Evolutionary conservation across 2,888 invertebrate genomes (phyloP).

Genomic region (Cartodere bifasciata): DNA sequence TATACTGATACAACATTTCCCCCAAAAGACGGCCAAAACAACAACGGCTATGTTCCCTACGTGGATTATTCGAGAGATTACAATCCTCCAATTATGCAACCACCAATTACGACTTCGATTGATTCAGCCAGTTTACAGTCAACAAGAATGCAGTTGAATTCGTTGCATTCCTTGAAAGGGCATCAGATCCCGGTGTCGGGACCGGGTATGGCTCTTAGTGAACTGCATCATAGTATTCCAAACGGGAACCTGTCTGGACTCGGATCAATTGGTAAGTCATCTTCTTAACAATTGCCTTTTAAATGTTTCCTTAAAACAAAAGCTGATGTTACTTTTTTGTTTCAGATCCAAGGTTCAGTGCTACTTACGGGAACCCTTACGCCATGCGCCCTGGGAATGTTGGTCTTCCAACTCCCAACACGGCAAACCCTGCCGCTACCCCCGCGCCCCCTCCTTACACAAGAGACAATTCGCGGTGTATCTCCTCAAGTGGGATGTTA

Average conservation of each 20-base stretch:
- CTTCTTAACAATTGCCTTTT: too few species aligned
- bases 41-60: slow-evolving; percentile 78
- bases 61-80: slow-evolving; percentile 82
- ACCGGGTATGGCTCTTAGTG: slow-evolving; percentile 31
- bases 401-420: slow-evolving; percentile 49
- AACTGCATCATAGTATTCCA: slow-evolving; percentile 28
- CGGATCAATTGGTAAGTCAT: too few species aligned
- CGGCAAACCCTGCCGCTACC: slow-evolving; percentile 62
- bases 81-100: slow-evolving; percentile 61
- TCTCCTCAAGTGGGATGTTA: slow-evolving; percentile 28
- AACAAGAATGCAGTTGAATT: slow-evolving; percentile 34
- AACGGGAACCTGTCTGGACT: slow-evolving; percentile 28
- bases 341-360: slow-evolving; percentile 78
- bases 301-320: too few species aligned
- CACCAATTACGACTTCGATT: slow-evolving; percentile 44
- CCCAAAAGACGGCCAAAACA: slow-evolving; percentile 65
- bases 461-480: slow-evolving; percentile 29
- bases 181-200: slow-evolving; percentile 26
- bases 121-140: slow-evolving; percentile 32
- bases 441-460: slow-evolving; percentile 68
- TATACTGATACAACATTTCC: slow-evolving; percentile 69
- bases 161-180: slow-evolving; percentile 30
- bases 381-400: slow-evolving; percentile 49
- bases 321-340: too few species aligned
- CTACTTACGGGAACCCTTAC: slow-evolving; percentile 83